Conservation (phyloP, 2,797 vertebrate genomes). For the Ceryle rudis region DNA sequence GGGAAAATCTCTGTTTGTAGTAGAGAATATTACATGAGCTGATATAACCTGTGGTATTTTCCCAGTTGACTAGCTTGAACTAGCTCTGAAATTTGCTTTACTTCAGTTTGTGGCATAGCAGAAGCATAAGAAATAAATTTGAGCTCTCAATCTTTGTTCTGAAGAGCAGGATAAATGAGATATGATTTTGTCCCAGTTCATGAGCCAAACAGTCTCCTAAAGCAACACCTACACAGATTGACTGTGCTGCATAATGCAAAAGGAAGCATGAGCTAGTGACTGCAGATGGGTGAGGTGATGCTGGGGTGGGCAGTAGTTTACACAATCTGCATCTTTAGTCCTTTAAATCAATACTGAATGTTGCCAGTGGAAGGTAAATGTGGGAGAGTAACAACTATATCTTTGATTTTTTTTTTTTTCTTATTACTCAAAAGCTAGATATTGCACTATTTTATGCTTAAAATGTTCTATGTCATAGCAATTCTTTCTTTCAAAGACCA, state of each 20-base stretch:
- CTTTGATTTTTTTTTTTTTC: background rate
- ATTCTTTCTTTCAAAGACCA: background rate
- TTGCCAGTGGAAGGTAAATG: background rate
- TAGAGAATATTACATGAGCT: background rate
- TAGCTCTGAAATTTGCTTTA: background rate
- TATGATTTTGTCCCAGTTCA: background rate
- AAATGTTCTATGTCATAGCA: background rate
- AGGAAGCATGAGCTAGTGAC: background rate
- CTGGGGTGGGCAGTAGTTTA: background rate
- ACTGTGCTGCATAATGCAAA: background rate
- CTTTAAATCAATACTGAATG: background rate
- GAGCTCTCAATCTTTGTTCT: background rate
- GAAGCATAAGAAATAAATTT: background rate
- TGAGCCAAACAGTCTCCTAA: background rate
- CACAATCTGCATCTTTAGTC: background rate
- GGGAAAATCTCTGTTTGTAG: background rate
- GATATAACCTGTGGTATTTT: background rate
- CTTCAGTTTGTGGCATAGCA: background rate
- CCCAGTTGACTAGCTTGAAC: background rate
- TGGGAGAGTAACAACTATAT: background rate
- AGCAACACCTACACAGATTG: background rate
- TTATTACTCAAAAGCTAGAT: background rate
- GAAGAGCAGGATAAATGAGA: background rate
- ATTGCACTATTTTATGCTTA: background rate
- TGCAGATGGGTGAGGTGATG: background rate